These are phyloP conservation scores for Ptychochromis oligacanthus DNA, from an alignment of 2,113 vertebrate genomes.

Conservation along the genomic window DNA sequence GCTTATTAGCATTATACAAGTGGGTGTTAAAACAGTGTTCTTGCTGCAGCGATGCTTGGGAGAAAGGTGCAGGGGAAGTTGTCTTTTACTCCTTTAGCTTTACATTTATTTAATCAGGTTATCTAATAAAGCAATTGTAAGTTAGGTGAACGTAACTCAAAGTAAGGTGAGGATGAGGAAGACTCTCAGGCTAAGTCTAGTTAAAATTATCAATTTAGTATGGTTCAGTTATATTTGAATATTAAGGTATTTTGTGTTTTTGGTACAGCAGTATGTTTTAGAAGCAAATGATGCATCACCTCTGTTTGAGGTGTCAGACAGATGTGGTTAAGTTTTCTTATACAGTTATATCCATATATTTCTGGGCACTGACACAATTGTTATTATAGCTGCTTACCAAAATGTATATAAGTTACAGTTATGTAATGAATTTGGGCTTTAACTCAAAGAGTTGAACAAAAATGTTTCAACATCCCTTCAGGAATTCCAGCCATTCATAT, in stretches of 20 bases:
- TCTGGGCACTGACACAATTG: not conserved
- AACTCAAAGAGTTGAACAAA: not conserved
- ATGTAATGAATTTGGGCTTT: not conserved
- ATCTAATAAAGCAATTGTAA: too few relatives aligned
- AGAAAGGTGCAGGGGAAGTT: not conserved
- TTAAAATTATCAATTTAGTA: not conserved
- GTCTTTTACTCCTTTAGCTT: not conserved
- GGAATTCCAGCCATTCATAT: not conserved
- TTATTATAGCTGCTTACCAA: not conserved
- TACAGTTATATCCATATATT: not conserved
- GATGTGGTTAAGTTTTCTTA: not conserved
- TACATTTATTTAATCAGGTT: too few relatives aligned
- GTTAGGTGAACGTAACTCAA: too few relatives aligned
- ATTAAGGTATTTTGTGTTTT: fast-evolving
- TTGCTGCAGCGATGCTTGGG: not conserved
- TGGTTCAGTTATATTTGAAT: not conserved
- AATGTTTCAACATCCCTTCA: not conserved
- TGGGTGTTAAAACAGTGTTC: not conserved
- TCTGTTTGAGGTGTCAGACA: not conserved
- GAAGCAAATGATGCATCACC: not conserved
- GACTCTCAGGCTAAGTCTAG: not conserved
- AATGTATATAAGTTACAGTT: fast-evolving
- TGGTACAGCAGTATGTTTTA: too few relatives aligned
- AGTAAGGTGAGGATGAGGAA: not conserved
- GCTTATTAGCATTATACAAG: not conserved